These are phyloP conservation scores for Crotalus helleri DNA, from an alignment of 2,113 vertebrate genomes.

Conservation along the genomic window DNA sequence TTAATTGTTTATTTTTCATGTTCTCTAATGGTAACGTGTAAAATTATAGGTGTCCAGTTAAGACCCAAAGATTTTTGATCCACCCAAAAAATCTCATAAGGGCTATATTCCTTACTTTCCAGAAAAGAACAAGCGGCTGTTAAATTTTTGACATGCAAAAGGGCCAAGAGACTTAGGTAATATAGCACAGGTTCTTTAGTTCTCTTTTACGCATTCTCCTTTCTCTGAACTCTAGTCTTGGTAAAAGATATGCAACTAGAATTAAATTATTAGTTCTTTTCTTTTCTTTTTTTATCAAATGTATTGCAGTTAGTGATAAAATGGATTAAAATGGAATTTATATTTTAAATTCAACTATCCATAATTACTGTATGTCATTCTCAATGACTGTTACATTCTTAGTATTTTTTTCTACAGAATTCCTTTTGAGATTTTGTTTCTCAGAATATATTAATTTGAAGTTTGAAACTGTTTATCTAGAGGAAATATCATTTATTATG, in stretches of 20 bases:
- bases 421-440: constrained; percentile 35
- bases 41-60: neutral
- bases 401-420: neutral
- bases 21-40: neutral
- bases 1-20: neutral
- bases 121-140: neutral
- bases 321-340: constrained; percentile 64
- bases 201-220: neutral
- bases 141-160: neutral
- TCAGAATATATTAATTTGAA: neutral
- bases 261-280: neutral
- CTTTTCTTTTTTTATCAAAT: constrained; percentile 43
- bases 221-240: neutral
- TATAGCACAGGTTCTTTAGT: neutral
- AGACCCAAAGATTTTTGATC: neutral
- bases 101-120: neutral
- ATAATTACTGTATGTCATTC: constrained; percentile 68
- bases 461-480: constrained; percentile 26
- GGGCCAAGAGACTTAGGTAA: neutral
- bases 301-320: neutral
- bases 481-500: fast-evolving
- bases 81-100: neutral
- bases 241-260: neutral
- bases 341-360: constrained; percentile 68
- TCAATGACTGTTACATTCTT: constrained; percentile 46